Evolutionary conservation across 2,797 vertebrate genomes (phyloP), one percentile per base, ranked within the genome.

Genomic region (Prunella strophiata): DNA sequence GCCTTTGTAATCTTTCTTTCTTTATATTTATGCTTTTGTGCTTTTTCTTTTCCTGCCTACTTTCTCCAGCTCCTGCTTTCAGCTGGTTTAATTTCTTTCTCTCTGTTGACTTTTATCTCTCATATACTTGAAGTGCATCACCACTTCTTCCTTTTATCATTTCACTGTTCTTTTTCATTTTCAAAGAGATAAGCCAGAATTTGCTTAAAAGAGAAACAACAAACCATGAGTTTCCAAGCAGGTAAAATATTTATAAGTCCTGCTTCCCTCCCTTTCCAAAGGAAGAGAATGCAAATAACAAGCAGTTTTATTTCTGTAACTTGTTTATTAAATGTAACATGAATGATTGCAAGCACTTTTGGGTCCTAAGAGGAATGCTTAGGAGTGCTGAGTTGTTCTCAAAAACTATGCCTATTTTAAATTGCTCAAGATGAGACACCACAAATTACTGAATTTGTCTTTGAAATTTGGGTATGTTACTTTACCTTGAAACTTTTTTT

Each of bases 191-290:
- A 89, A 94, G 38, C 38, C 36, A 79, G 43, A 70, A 72, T 71
- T 86, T 77, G 19, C 26, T 67, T 82, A 34, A 57, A 90, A 71
- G 68, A 63, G 82, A 67, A 92, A 48, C 17, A 77, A 45, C 20
- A 85, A 74, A 47, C 57, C 4, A 17, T 54, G 45, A 81, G 45
- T 70, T 95, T 94, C 86, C 67, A 82, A 73, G 57, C 45, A 86
- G 67, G 59, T 85, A 29, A 88, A 84, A 25, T 94, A 71, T 88
- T 91, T 84, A 38, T 61, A 80, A 65, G 83, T 91, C n/a, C 51
- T 81, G 36, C 40, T 36, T 85, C 16, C 5, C 4, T 63, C 18
- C 16, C 16, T 14, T 94, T 91, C 34, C 15, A 22, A 75, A 73
- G 54, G 58, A 75, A 85, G 43, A 32, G 18, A 91, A 67, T 79